Conservation (phyloP, 2,888 invertebrate genomes). For the Azorinus chamasolen region DNA sequence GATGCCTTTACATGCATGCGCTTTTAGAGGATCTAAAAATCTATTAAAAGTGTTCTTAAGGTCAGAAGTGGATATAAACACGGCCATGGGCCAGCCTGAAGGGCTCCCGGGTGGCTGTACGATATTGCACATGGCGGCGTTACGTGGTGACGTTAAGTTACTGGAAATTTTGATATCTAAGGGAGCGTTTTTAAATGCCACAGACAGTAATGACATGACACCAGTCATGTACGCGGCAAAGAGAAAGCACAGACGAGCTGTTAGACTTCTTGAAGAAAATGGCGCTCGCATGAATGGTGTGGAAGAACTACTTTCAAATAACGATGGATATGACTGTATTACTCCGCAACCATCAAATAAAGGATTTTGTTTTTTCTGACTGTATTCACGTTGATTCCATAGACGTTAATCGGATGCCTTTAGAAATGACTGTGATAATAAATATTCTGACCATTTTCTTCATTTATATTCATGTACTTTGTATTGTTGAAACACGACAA, state of each 20-base stretch:
- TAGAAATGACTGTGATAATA: too few relatives aligned
- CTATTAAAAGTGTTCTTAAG: constrained; percentile 72
- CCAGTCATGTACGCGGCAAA: constrained; percentile 72
- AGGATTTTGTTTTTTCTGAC: constrained; percentile 66
- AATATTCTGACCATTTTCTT: too few relatives aligned
- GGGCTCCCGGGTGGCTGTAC: constrained; percentile 73
- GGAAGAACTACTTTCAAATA: constrained; percentile 33
- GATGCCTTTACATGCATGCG: constrained; percentile 78
- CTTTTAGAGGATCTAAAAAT: constrained; percentile 71
- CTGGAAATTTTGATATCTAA: constrained; percentile 70
- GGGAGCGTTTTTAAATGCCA: constrained; percentile 67
- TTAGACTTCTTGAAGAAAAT: constrained; percentile 64
- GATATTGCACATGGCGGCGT: constrained; percentile 73
- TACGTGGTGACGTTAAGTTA: constrained; percentile 71
- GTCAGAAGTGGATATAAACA: constrained; percentile 72
- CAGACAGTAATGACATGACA: constrained; percentile 67
- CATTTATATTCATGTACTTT: too few relatives aligned
- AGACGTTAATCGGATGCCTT: too few relatives aligned
- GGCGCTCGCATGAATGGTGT: constrained; percentile 64
- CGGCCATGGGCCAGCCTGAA: constrained; percentile 75
- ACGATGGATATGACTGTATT: constrained; percentile 49
- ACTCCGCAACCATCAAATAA: constrained; percentile 58
- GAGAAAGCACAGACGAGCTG: constrained; percentile 56
- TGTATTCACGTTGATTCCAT: too few relatives aligned
- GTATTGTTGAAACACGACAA: too few relatives aligned